Base-by-base conservation (phyloP, 1,140 invertebrate genomes). In the Conus betulinus region DNA sequence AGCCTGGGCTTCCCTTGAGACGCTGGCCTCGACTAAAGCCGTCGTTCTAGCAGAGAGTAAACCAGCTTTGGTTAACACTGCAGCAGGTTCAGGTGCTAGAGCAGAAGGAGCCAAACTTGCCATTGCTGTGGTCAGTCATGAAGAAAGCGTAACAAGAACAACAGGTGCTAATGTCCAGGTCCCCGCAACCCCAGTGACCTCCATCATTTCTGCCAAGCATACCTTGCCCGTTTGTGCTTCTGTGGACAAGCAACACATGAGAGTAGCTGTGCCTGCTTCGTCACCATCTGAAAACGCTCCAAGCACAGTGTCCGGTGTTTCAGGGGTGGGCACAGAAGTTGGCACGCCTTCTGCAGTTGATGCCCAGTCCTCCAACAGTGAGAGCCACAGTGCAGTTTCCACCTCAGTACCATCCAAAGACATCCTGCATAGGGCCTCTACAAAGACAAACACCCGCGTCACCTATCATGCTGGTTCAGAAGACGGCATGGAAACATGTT, bases 171-270 rank as follows among this genome's bases (percentile, higher is more conserved):
- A 23, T 20, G 67, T 71, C 67, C 57, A 8, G 8, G 57, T 60
- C 8, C 57, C 57, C 8, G 57, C 15, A 4, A 71, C 67, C 67
- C 67, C 67, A 13, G 67, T n/a, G 17, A 23, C 15, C 67, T 71
- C 67, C 67, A 71, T 71, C 67, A 20, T 71, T 20, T 81, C 39
- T 53, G 79, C 79, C 51, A 81, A 81, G 20, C 79, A 81, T 81
- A 20, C 51, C 79, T 55, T 81, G 79, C 79, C 79, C 51, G 20
- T 53, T 7, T 81, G 79, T 53, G 51, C 79, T 8, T 10, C 79
- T 53, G 79, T 23, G 7, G 51, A 81, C 79, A 51, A 23, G 20
- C 51, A 53, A 13, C 79, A 81, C 51, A 53, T 6, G 23, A 53
- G 79, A 17, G 39, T 81, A 8, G 79, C 79, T 5, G 79, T 81